Evolutionary conservation across 1,140 invertebrate species (phyloP), one percentile per base, ranked within the genome.

Genomic region (Muscidifurax raptorellus): DNA sequence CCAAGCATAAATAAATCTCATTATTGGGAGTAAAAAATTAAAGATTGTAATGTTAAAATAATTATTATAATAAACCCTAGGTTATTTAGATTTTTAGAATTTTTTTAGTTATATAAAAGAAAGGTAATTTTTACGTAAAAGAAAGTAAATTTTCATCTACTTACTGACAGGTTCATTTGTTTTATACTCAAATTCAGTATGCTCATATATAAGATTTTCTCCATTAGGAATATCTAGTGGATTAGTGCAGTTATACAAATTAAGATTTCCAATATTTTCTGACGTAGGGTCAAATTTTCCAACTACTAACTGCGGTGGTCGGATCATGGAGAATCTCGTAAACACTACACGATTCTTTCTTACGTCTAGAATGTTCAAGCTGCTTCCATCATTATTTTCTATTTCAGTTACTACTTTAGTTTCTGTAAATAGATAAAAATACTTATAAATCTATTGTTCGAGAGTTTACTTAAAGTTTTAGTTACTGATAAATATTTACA

Each of bases 141-240:
- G 69, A 76, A 44, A 44, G 47, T 76, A 66, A 66, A 25, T 69
- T 0, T 69, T 13, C 5, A 74, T 83, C 3, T 1, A 90, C 92
- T 91, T 87, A 92, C 91, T 92, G 80, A 93, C 87, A 82, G 87
- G 87, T 27, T 93, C 91, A 9, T 89, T 81, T 22, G 89, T 90
- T 75, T 92, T 86, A 66, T 92, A 92, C 12, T 80, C 86, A 75
- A 91, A 90, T 84, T 92, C 90, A 77, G 87, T 88, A 74, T 85
- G n/a, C 52, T 93, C 91, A 69, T 89, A 91, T 64, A 89, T 91
- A 7, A 92, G 59, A 67, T 92, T 87, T 30, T 92, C 88, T 3
- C 88, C 88, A 9, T 83, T 88, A 5, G 86, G 85, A 36, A 91
- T 89, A 32, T 86, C 78, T 7, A 86, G 2, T 0, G 88, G 85